phyloP scores from a whole-genome alignment of 2,888 invertebrate genomes.

The Drosophila greeni region DNA sequence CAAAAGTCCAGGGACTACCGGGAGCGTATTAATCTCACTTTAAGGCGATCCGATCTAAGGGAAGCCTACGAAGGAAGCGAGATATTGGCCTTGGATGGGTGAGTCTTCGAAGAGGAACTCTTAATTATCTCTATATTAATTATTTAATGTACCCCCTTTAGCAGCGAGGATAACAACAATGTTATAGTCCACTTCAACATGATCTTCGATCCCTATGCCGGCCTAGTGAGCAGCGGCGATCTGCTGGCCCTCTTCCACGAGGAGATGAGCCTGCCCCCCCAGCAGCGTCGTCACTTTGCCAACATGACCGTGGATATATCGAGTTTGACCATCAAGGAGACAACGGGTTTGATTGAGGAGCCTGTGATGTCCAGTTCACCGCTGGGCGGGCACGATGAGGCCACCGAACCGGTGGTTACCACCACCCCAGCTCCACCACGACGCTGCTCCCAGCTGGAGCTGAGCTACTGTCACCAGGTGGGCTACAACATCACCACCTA shows the following conservation, averaged over 20 bases:
- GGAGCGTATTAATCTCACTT: slow-evolving; percentile 86
- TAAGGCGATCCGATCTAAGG: slow-evolving; percentile 86
- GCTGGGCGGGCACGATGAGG: slow-evolving; percentile 76
- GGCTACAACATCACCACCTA: slow-evolving; percentile 90
- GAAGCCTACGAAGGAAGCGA: slow-evolving; percentile 89
- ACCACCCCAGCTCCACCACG: slow-evolving; percentile 82
- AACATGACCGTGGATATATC: slow-evolving; percentile 84
- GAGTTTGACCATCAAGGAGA: slow-evolving; percentile 83
- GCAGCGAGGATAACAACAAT: slow-evolving; percentile 83
- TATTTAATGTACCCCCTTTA: slow-evolving; percentile 60
- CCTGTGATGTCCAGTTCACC: slow-evolving; percentile 78
- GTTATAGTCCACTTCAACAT: slow-evolving; percentile 91
- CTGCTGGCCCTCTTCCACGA: slow-evolving; percentile 83
- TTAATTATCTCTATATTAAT: neutral
- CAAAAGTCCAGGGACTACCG: slow-evolving; percentile 87
- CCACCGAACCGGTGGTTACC: slow-evolving; percentile 76
- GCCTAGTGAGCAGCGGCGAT: slow-evolving; percentile 83
- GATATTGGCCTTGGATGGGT: slow-evolving; percentile 92
- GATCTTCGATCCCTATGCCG: slow-evolving; percentile 88
- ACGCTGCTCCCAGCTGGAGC: slow-evolving; percentile 84
- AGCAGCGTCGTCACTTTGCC: slow-evolving; percentile 82
- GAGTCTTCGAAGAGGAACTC: slow-evolving; percentile 64
- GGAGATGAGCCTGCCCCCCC: slow-evolving; percentile 81
- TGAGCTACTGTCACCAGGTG: slow-evolving; percentile 85
- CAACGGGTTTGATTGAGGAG: slow-evolving; percentile 77